Evolutionary conservation across 2,888 invertebrate genomes (phyloP), one percentile per base, ranked within the genome.

Genomic region (Drosophila cognata): DNA sequence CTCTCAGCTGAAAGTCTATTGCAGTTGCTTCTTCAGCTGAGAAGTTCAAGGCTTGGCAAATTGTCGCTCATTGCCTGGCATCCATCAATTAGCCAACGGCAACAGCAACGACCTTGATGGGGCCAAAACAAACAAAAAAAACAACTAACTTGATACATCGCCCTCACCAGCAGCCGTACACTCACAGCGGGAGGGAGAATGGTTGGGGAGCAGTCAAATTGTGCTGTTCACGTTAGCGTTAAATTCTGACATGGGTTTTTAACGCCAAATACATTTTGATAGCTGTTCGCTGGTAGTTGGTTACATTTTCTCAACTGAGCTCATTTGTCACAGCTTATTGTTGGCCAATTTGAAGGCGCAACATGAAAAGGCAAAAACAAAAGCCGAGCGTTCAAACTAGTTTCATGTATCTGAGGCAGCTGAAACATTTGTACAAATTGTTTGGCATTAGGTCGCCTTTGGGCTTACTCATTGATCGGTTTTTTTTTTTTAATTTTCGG

Each of bases 241-340:
- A 87, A 90, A 90, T 87, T 85, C 81, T 83, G 77, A 87, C 86
- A 90, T 79, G 89, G 78, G 78, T 85, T 79, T 83, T 89, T 79
- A 83, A 74, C 86, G 83, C 81, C 77, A 82, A 87, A 71, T 72
- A 77, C 4, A 48, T 57, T 73, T 64, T 73, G 69, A 58, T 74
- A 51, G 71, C 74, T 52, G 51, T 61, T 50, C 28, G 36, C 13
- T 46, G 65, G 59, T 63, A 57, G 62, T 60, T 68, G 52, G 57
- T 73, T 78, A 63, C 79, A 68, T 59, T 73, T 72, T 69, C 71
- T 35, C 80, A 56, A 60, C 81, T 68, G 58, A 62, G 71, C 83
- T 83, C 77, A 53, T 88, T 84, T 89, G 84, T 84, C 89, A 87
- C 74, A 79, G 70, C 82, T 71, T 71, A 81, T 74, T 74, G 74